Percentiles rank a stretch among this genome's conserved stretches.
Evolutionary conservation across 2,797 vertebrate genomes (phyloP).

Genomic region (Dryobates pubescens): DNA sequence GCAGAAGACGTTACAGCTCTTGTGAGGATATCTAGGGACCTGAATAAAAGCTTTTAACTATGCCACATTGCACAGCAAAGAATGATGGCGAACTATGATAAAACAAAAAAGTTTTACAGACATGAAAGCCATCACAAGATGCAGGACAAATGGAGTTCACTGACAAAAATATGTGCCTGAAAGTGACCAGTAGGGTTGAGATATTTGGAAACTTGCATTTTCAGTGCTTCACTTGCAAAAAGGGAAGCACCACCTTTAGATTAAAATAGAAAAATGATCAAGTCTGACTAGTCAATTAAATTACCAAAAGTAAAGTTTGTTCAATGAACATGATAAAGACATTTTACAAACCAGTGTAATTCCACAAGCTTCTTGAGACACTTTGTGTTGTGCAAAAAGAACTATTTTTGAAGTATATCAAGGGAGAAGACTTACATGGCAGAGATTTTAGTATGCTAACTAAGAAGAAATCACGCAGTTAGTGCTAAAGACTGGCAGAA

Average conservation of each 20-base stretch:
- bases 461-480: background rate
- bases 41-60: background rate
- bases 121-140: background rate
- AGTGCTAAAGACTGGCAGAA: background rate
- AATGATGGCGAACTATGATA: background rate
- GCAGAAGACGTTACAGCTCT: background rate
- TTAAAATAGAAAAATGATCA: background rate
- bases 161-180: background rate
- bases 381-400: background rate
- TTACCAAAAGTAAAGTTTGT: background rate
- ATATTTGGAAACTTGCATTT: background rate
- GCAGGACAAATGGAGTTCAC: background rate
- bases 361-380: background rate
- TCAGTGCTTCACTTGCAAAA: background rate
- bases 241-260: background rate
- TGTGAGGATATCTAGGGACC: background rate
- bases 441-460: background rate
- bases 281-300: background rate
- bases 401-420: background rate
- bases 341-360: background rate
- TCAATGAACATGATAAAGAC: background rate
- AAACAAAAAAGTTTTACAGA: background rate
- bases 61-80: background rate
- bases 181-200: background rate
- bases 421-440: background rate